These are phyloP conservation scores for Bryconaethiops microstoma DNA, from an alignment of 2,797 vertebrate species.

Conservation along the genomic window DNA sequence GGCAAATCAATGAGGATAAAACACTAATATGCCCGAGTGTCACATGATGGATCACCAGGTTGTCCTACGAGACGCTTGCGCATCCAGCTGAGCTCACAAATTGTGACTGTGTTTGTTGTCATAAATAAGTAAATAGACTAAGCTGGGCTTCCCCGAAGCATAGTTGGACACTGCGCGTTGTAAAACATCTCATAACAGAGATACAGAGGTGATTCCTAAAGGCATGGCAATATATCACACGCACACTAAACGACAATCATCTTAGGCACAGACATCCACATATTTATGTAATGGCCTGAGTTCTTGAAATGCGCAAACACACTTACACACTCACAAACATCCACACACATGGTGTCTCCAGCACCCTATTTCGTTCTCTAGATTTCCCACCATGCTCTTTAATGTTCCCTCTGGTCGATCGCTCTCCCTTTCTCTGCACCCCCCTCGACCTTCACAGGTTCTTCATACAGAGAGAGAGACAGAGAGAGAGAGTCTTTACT, in stretches of 20 bases:
- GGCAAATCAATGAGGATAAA: conserved; percentile 48
- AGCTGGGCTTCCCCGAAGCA: conserved; percentile 24
- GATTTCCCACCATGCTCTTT: conserved; percentile 24
- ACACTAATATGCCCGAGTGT: conserved; percentile 45
- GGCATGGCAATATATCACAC: conserved; percentile 28
- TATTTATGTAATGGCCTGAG: conserved; percentile 22
- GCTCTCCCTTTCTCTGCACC: conserved; percentile 23
- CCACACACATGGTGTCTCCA: conserved; percentile 2
- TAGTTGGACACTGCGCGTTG: not conserved
- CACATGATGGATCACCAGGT: conserved; percentile 45
- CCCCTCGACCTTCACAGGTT: conserved; percentile 44
- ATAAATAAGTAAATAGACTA: conserved; percentile 26
- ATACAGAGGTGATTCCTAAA: not conserved
- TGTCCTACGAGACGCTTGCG: conserved; percentile 35
- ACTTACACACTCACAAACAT: conserved; percentile 1
- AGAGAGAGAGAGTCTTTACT: conserved; percentile 6
- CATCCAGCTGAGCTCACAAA: conserved; percentile 30
- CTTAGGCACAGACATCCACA: conserved; percentile 13
- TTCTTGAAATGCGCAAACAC: conserved; percentile 27
- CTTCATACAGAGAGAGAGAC: not conserved
- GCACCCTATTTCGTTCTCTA: conserved; percentile 1
- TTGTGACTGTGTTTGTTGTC: conserved; percentile 41
- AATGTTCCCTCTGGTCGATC: conserved; percentile 28
- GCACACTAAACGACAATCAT: conserved; percentile 29
- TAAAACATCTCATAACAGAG: conserved; percentile 19